Base-by-base conservation (phyloP, 2,888 invertebrate species). In the Ophion ellenae region DNA sequence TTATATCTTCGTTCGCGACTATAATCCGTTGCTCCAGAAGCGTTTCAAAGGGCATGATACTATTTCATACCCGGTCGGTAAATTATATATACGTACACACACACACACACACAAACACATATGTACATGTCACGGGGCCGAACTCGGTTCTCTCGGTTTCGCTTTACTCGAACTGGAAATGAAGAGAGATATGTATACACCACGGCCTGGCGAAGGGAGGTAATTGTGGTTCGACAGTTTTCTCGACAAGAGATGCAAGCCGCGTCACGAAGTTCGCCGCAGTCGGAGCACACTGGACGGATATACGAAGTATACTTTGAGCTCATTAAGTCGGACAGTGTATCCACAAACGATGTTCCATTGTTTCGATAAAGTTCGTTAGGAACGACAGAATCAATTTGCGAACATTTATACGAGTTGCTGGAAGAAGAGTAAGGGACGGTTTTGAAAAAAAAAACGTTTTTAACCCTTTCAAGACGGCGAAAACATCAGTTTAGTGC, bases 11-110 rank as follows among this genome's bases (percentile, higher is more conserved):
- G 45, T 79, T 79, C 36, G 61, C 53, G 59, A 45, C 66, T 71
- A 85, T 79, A 79, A 82, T 79, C 64, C 66, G 11, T 59, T 11
- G 28, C 81, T 63, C 67, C 45, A 40, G 40, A 61, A 67, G 75
- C 71, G 61, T 79, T 79, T 80, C 79, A 85, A 86, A 86, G 80
- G 83, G 83, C 82, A 86, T 81, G 40, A 69, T 63, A 69, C 71
- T 71, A 80, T 73, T 67, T 83, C 59, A 69, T 53, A 70, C 70
- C 53, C 59, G 36, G 53, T 45, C 28, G 11, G 32, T 24, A 69
- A 79, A 24, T n/a, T 40, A 64, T 36, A 69, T 57, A 36, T 24
- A 28, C 24, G 36, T 57, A 57, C n/a, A 59, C 57, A 66, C 17
- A 53, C 14, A 17, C 64, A 57, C n/a, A 59, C 17, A 66, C 10